A percentile compares a stretch with the other conserved stretches of the same genome.
Conservation (phyloP, 2,797 vertebrate species). For the Dendrocincla fuliginosa region DNA sequence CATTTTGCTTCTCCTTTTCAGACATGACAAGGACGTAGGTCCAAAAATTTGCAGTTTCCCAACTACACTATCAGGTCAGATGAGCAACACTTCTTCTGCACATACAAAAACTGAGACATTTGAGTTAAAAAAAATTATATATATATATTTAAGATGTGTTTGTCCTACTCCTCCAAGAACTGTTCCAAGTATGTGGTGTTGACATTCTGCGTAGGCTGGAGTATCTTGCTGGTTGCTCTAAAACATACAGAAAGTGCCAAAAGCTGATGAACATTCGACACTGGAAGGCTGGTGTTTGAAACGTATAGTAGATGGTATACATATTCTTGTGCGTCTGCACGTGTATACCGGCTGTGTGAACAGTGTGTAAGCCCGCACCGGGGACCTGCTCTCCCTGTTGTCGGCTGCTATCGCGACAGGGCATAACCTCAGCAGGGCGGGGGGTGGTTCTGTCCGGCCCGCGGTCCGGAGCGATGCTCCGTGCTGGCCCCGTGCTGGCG, state of each 20-base stretch:
- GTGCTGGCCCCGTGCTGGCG: no score
- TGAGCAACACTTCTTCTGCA: fast-evolving
- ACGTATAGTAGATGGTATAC: fast-evolving
- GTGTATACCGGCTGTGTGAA: fast-evolving
- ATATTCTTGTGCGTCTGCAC: fast-evolving
- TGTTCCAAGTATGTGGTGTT: fast-evolving
- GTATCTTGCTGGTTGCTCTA: fast-evolving
- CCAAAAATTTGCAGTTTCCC: neutral
- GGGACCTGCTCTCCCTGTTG: neutral
- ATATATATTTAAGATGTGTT: neutral
- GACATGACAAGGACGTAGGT: neutral
- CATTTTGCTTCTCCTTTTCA: neutral
- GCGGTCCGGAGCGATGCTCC: no score
- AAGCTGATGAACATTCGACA: fast-evolving
- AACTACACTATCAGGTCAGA: fast-evolving
- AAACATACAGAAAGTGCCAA: neutral
- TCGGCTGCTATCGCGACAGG: neutral
- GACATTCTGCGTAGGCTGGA: fast-evolving
- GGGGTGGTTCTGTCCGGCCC: no score
- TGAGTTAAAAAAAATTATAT: no score
- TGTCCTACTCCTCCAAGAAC: fast-evolving
- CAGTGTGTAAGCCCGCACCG: neutral
- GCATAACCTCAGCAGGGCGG: fast-evolving
- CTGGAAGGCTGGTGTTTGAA: fast-evolving
- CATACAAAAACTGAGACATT: neutral